These are phyloP conservation scores for Megaustenia siamemsis DNA, from an alignment of 2,888 invertebrate species.

Conservation along the genomic window DNA sequence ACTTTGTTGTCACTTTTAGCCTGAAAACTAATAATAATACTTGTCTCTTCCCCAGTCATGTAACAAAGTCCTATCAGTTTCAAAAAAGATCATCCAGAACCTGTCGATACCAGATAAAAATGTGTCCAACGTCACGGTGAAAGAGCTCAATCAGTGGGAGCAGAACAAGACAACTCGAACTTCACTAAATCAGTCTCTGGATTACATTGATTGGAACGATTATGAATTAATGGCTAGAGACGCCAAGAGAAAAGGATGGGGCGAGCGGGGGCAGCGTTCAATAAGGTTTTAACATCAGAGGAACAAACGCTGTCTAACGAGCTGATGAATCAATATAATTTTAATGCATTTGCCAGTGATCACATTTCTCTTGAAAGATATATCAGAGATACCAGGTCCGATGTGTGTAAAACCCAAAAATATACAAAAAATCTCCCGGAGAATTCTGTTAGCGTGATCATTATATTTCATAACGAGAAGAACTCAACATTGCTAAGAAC, in stretches of 20 bases:
- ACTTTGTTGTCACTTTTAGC: too few relatives aligned
- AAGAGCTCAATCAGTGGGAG: not conserved
- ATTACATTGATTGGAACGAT: conserved; percentile 44
- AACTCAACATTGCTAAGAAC: conserved; percentile 49
- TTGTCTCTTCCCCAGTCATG: not conserved
- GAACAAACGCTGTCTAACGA: not conserved
- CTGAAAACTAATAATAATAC: too few relatives aligned
- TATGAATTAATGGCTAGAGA: conserved; percentile 41
- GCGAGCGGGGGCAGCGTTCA: not conserved
- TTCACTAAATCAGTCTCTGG: not conserved
- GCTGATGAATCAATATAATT: conserved; percentile 9
- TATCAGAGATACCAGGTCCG: conserved; percentile 25
- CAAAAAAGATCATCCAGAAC: not conserved
- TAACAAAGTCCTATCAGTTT: not conserved
- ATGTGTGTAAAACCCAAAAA: conserved; percentile 25
- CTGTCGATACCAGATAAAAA: not conserved
- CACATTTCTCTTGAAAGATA: conserved; percentile 25
- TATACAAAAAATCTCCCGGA: conserved; percentile 27
- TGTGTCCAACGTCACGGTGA: not conserved
- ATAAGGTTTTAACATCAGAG: not conserved
- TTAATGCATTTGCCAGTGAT: conserved; percentile 37
- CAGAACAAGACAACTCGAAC: not conserved
- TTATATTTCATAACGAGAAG: conserved; percentile 51
- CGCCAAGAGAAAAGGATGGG: conserved; percentile 19
- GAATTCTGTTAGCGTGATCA: conserved; percentile 42